A percentile compares a stretch with the other conserved stretches of the same genome.
Conservation (phyloP, 2,888 invertebrate species). For the Marasmarcha lunaedactyla region DNA sequence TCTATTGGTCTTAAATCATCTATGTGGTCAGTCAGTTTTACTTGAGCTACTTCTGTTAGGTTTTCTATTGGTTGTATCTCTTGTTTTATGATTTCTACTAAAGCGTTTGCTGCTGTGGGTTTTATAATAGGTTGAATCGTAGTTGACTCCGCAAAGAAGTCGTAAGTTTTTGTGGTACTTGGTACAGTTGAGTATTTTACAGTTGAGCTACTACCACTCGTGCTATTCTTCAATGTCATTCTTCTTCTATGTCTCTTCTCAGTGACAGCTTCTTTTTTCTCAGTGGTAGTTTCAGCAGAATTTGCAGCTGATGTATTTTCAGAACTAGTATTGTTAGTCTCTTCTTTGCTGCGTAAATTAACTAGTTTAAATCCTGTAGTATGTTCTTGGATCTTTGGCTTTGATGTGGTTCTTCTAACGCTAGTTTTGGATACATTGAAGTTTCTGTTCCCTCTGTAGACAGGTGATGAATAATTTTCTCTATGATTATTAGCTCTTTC, state of each 20-base stretch:
- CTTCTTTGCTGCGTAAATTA: conserved; percentile 33
- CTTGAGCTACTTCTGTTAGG: conserved; percentile 26
- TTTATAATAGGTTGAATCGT: conserved; percentile 17
- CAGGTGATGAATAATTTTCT: conserved; percentile 34
- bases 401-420: conserved; percentile 17
- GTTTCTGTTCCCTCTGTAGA: conserved; percentile 48
- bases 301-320: conserved; percentile 4
- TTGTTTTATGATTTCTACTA: conserved; percentile 35
- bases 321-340: conserved; percentile 13
- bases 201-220: conserved; percentile 17
- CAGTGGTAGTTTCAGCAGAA: conserved; percentile 15
- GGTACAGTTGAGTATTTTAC: conserved; percentile 15
- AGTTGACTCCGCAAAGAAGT: conserved; percentile 12
- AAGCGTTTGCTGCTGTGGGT: conserved; percentile 22
- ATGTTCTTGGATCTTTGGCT: conserved; percentile 23
- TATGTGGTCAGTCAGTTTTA: conserved; percentile 39
- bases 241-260: conserved; percentile 45
- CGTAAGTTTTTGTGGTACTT: conserved; percentile 5
- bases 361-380: conserved; percentile 29
- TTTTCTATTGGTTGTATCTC: conserved; percentile 36
- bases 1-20: conserved; percentile 32
- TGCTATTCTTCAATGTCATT: conserved; percentile 36
- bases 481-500: conserved; percentile 40
- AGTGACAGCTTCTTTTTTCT: conserved; percentile 22
- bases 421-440: conserved; percentile 22